phyloP scores from a whole-genome alignment of 2,797 vertebrate genomes.

The Antrozous pallidus region DNA sequence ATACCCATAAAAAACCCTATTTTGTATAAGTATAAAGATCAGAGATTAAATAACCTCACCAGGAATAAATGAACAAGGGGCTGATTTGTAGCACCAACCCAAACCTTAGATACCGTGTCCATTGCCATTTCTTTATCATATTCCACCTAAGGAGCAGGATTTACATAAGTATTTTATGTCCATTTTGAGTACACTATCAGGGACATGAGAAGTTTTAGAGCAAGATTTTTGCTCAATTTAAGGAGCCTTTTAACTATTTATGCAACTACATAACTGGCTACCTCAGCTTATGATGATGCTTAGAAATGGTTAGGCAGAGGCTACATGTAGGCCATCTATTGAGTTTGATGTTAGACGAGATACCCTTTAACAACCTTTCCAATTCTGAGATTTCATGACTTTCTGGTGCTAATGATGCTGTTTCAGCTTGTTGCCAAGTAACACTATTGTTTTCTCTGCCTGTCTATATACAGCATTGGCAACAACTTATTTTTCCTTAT shows the following conservation, averaged over 20 bases:
- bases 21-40: neutral
- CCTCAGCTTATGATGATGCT: neutral
- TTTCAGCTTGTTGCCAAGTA: conserved; percentile 54
- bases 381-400: conserved; percentile 25
- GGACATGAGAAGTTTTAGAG: conserved; percentile 14
- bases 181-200: neutral
- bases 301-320: neutral
- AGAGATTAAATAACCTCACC: neutral
- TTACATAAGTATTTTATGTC: neutral
- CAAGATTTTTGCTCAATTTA: conserved; percentile 13
- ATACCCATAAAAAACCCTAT: neutral
- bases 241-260: neutral
- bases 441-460: conserved; percentile 50
- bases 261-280: neutral
- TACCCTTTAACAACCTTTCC: conserved; percentile 56
- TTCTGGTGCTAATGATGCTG: neutral
- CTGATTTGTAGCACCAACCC: neutral
- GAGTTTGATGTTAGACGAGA: neutral
- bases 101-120: neutral
- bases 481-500: conserved; percentile 45
- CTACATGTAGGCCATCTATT: neutral
- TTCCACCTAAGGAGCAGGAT: neutral
- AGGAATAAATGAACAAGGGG: neutral
- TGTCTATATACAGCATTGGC: conserved; percentile 38
- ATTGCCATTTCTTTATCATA: neutral